Conservation (phyloP, 2,113 vertebrate species). For the Plestiodon gilberti region DNA sequence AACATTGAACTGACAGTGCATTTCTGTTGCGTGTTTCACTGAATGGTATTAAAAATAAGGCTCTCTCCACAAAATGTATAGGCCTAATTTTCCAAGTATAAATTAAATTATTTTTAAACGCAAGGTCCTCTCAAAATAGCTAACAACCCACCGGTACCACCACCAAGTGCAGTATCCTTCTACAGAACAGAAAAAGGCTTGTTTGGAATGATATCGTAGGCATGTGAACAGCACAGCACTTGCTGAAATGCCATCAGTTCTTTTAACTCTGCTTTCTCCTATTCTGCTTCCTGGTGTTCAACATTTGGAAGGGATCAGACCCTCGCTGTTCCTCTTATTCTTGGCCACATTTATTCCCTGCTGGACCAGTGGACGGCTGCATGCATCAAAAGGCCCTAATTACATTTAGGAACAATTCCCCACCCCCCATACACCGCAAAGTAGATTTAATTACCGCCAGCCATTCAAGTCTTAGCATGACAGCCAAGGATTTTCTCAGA, state of each 20-base stretch:
- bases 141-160: background rate
- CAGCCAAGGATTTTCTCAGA: constrained; percentile 44
- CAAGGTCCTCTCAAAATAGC: background rate
- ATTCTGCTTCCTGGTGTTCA: background rate
- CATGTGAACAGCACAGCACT: background rate
- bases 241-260: background rate
- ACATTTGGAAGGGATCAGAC: background rate
- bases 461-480: constrained; percentile 21
- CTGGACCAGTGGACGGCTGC: background rate
- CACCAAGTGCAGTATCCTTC: background rate
- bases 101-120: background rate
- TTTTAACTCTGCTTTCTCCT: background rate
- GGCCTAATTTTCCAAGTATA: background rate
- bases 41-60: background rate
- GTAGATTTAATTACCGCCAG: constrained; percentile 49
- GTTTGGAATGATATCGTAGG: background rate
- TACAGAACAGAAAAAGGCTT: background rate
- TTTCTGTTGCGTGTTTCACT: background rate
- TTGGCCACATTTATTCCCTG: background rate
- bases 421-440: background rate
- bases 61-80: background rate
- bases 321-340: background rate
- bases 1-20: background rate
- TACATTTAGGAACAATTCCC: background rate
- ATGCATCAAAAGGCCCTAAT: constrained; percentile 15